Evolutionary conservation across 2,797 vertebrate species (phyloP), one percentile per base, ranked within the genome.

Genomic region (Chrysocyon brachyurus): DNA sequence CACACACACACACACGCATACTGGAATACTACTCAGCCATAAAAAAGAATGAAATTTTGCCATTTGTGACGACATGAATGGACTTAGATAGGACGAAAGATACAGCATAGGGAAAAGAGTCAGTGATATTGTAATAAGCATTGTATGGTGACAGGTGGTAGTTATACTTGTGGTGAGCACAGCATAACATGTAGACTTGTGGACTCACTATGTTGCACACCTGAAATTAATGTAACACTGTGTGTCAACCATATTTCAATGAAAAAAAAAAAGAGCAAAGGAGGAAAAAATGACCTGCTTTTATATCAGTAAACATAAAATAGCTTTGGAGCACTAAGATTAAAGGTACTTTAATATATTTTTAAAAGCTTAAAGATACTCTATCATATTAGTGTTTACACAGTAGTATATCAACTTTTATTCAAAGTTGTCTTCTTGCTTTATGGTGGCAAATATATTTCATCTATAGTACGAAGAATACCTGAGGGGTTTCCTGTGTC

Each of bases 271-370:
- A 68, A 64, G 63, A 66, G 64, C 9, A 17, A n/a, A 68, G n/a
- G 66, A 33, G n/a, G n/a, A 68, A 33, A 68, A 68, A 68, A 68
- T 33, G n/a, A 33, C 66, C 66, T 9, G 31, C 31, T 33, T 33
- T 33, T 68, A 33, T 68, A 26, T 93, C 63, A 91, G 59, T 91
- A 91, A 72, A 90, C 66, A 94, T 66, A 61, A 86, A 87, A 63
- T 73, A 52, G 6, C n/a, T 63, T 93, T 84, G 57, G 86, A 94
- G 19, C 28, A 36, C 15, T 85, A 91, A 75, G 19, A 85, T 83
- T 95, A 78, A 81, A 91, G 59, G n/a, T 79, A 90, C 33, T 31
- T 79, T 81, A 66, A 11, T 56, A 46, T 81, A 24, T 49, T 88
- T 75, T 75, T 24, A 61, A 24, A 82, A 85, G 56, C 33, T 49